A percentile compares a stretch with the other conserved stretches of the same genome.
phyloP scores from a whole-genome alignment of 2,113 vertebrate genomes.

The Lagopus leucura region DNA sequence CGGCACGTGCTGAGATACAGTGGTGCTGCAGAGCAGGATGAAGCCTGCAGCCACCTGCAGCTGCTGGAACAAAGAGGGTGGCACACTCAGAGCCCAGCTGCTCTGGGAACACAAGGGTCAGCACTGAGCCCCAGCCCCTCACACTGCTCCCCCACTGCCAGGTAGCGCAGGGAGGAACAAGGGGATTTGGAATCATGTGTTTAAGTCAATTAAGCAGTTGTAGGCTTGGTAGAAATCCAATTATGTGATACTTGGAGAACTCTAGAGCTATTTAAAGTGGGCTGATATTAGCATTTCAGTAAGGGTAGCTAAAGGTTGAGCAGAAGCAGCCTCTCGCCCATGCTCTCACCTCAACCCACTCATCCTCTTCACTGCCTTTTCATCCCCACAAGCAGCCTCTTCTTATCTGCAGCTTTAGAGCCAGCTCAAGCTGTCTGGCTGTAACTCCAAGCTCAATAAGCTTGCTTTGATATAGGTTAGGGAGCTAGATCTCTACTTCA shows the following conservation, averaged over 20 bases:
- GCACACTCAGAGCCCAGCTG: background rate
- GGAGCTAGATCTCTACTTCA: background rate
- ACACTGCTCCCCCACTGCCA: background rate
- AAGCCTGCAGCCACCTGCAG: fast-evolving
- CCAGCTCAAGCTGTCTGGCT: background rate
- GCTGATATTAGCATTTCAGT: background rate
- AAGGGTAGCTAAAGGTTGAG: background rate
- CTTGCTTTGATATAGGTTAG: background rate
- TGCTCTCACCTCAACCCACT: background rate
- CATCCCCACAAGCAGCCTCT: background rate
- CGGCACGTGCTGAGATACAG: background rate
- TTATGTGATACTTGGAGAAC: background rate
- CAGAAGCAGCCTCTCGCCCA: background rate
- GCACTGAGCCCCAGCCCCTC: background rate
- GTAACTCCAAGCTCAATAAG: background rate
- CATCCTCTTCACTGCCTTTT: background rate
- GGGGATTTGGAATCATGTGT: slow-evolving; percentile 52
- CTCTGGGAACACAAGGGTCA: background rate
- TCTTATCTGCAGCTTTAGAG: background rate
- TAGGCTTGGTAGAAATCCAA: slow-evolving; percentile 50
- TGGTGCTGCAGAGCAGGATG: background rate
- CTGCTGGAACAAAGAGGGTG: background rate
- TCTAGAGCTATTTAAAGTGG: background rate
- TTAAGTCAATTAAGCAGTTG: slow-evolving; percentile 61
- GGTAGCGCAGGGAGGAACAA: background rate